A percentile compares a stretch with the other conserved stretches of the same genome.
These are phyloP conservation scores for Drosophila flavopinicola DNA, from an alignment of 2,888 invertebrate genomes.

Conservation along the genomic window DNA sequence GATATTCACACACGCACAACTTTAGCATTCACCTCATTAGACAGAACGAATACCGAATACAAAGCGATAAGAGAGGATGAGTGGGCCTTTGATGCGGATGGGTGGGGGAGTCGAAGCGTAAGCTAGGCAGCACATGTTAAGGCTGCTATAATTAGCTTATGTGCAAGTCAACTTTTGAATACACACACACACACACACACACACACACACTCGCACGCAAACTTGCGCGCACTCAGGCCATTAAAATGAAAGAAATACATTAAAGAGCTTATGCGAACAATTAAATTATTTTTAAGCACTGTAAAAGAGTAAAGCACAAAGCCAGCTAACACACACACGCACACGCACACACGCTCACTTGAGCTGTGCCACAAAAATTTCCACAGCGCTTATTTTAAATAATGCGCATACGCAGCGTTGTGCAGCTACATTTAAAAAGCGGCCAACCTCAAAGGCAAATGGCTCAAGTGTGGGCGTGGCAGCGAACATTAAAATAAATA, in stretches of 20 bases:
- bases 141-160: conserved; percentile 64
- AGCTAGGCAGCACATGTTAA: conserved; percentile 16
- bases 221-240: conserved; percentile 29
- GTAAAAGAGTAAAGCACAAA: conserved; percentile 48
- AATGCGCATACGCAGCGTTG: conserved; percentile 71
- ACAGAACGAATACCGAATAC: conserved; percentile 11
- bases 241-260: conserved; percentile 57
- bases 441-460: conserved; percentile 59
- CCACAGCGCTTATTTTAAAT: conserved; percentile 63
- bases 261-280: conserved; percentile 74
- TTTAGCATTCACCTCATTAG: conserved; percentile 30
- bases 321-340: conserved; percentile 14
- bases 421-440: conserved; percentile 36
- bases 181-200: conserved; percentile 8
- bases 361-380: conserved; percentile 43
- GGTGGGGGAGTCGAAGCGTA: neutral
- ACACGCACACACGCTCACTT: neutral
- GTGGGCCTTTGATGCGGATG: neutral
- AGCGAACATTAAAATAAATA: conserved; percentile 51
- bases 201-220: conserved; percentile 9
- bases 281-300: conserved; percentile 72
- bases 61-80: neutral
- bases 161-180: conserved; percentile 37
- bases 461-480: conserved; percentile 57
- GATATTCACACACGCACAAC: conserved; percentile 4